Evolutionary conservation across 92 coral and sea anemone genomes (phyloP), one percentile per base, ranked within the genome.

Genomic region (Zoanthus sansibaricus): DNA sequence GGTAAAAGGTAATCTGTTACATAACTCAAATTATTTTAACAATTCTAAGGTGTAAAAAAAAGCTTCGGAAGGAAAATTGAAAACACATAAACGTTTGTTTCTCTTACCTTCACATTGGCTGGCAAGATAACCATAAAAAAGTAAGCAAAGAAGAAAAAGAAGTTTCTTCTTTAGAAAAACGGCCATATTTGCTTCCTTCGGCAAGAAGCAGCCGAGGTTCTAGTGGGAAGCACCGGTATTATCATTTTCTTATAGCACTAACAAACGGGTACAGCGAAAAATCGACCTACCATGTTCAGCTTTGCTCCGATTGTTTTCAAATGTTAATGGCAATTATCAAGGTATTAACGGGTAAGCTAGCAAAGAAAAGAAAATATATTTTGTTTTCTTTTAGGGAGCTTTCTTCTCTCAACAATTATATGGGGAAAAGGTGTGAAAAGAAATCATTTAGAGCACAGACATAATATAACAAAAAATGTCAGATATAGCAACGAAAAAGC

Each of bases 151-250:
- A 8, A 80, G 85, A 48, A 64, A 71, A 80, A 64, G 18, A 18
- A 80, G 45, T 54, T 56, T 46, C 51, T 67, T 71, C 56, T 66
- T 80, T 54, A 67, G 45, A 80, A 71, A 80, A 67, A 44, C 85
- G 75, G 85, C 85, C 85, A 80, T 80, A 44, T 21, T 64, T 80
- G 74, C 85, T 47, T 80, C 59, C 82, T 47, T 80, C 75, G 85
- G 85, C 85, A 46, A 80, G 74, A 80, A 80, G 75, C 73, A 74
- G 85, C 85, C 85, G 85, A 80, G 66, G 59, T 80, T 66, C 75
- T 80, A 20, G 61, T 46, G 48, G 4, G 17, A 18, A n/a, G 54
- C 48, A 79, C 84, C 25, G 12, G 84, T 48, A 37, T 44, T 64
- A 17, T 51, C 47, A 45, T 70, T 70, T 15, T 31, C 55, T 64